Base-by-base conservation (phyloP, 2,797 vertebrate genomes). In the Argyrosomus regius region DNA sequence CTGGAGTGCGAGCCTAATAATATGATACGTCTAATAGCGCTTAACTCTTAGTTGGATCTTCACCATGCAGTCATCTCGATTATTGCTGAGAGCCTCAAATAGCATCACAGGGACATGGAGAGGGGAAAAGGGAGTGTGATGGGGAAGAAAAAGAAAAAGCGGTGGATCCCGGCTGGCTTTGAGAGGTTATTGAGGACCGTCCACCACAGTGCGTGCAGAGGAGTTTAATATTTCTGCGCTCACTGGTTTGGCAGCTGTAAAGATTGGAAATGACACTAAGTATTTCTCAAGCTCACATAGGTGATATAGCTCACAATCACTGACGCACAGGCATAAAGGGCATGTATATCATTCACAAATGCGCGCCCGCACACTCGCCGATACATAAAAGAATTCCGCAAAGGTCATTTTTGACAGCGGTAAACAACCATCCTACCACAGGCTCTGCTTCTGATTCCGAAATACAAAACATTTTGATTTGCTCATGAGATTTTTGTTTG, bases 401-500 rank as follows among this genome's bases (percentile, higher is more conserved):
- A 86, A 88, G 83, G 89, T 89, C 88, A 83, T 57, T 66, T 86
- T 45, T 88, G 88, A 91, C 90, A 89, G 88, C 65, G 46, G 83
- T 84, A 84, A 87, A 90, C 80, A 90, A 58, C 31, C 48, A 18
- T 69, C 79, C 35, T 28, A 85, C 93, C 84, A 3, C 91, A 91
- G 75, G 59, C 80, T 89, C 91, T 92, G 89, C 85, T 93, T 94
- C 87, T 87, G 83, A 93, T 89, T 93, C 85, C 4, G 35, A 75
- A 82, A 88, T 68, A 77, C 85, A 88, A 92, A 93, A 92, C 89
- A 91, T 89, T 91, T 89, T 84, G 86, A 93, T 94, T 93, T 90
- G 81, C 82, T 77, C 77, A 82, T 50, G 64, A 83, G 75, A 84
- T 80, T 84, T 88, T 78, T 92, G 83, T 92, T 94, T 93, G 89